Evolutionary conservation across 2,113 vertebrate species (phyloP), one percentile per base, ranked within the genome.

Genomic region (Corythornis vintsioides): DNA sequence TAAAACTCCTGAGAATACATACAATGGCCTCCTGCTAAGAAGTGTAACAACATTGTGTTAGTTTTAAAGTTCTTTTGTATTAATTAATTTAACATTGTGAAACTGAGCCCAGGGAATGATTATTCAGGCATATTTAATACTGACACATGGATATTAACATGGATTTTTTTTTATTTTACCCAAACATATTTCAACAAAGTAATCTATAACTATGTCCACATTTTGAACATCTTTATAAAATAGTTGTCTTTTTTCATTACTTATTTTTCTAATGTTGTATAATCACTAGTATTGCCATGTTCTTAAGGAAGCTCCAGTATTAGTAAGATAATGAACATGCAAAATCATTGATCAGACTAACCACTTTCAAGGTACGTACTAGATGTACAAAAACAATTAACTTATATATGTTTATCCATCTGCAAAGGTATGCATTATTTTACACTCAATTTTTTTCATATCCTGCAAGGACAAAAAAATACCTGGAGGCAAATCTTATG

Each of bases 11-110:
- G 70, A 89, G 78, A 83, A 86, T 64, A 43, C 26, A 70, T 18
- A 73, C 38, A 91, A 64, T 63, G 22, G 15, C 12, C 33, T 79
- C 65, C 80, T 85, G 60, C 17, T 94, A 92, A 52, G 78, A 91
- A 83, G 9, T 47, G 60, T 17, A 56, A 3, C 25, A 86, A 66
- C 66, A 16, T 28, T 59, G 15, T 15, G 3, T 63, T 88, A 70
- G 31, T 69, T 87, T 95, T 87, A 13, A 82, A 79, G 57, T 73
- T 73, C 3, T 65, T 91, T 87, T 83, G 12, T 83, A 63, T 86
- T 85, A 89, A 89, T 88, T 91, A 66, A 63, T 77, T 73, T 40
- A 79, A 74, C 15, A 76, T 83, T 70, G 70, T 88, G 76, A 86
- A 92, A 70, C 24, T 42, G 35, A 73, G 21, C 20, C 33, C 28